phyloP scores from a whole-genome alignment of 2,888 invertebrate species.

The Hydroisotoma schaefferi region DNA sequence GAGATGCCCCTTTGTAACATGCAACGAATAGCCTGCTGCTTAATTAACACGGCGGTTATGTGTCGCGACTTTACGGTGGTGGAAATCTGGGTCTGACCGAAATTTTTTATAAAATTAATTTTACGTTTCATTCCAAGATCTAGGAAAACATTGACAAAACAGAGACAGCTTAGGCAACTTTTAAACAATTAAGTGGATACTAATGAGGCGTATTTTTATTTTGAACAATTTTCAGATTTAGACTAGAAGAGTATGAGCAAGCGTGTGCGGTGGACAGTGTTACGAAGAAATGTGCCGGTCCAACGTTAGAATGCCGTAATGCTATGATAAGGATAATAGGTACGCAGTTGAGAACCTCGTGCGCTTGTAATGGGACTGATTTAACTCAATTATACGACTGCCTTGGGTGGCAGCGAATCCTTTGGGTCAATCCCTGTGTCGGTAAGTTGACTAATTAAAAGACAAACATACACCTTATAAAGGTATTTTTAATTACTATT shows the following conservation, averaged over 20 bases:
- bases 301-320: conserved; percentile 75
- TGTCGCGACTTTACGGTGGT: too few species aligned
- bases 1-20: too few species aligned
- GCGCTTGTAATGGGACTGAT: conserved; percentile 83
- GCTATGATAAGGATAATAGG: conserved; percentile 85
- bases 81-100: too few species aligned
- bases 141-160: too few species aligned
- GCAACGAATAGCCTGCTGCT: too few species aligned
- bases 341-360: conserved; percentile 80
- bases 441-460: conserved; percentile 69
- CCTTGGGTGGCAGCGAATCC: conserved; percentile 80
- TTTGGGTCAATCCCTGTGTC: conserved; percentile 90
- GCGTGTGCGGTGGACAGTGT: conserved; percentile 87
- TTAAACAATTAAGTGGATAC: background rate
- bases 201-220: conserved; percentile 1
- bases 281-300: conserved; percentile 83
- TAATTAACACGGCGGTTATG: too few species aligned
- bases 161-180: conserved; percentile 10
- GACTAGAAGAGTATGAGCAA: conserved; percentile 82
- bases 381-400: conserved; percentile 80
- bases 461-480: too few species aligned
- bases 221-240: conserved; percentile 58
- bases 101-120: too few species aligned
- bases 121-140: too few species aligned
- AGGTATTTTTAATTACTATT: too few species aligned